Base-by-base conservation (phyloP, 2,888 invertebrate genomes). In the Aplocera efformata region DNA sequence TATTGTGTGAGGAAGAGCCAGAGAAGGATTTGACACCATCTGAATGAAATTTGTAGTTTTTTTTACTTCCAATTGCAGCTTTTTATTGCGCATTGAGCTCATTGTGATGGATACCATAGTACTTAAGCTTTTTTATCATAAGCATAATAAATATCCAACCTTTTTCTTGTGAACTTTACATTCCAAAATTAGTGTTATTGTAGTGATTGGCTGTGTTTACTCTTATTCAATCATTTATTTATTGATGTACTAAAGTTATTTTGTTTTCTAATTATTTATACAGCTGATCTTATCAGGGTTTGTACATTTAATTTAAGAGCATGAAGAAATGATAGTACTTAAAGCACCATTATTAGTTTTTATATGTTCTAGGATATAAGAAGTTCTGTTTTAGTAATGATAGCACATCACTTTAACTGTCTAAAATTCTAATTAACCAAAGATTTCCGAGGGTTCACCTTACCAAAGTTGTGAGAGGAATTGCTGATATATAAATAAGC, bases 21-120 rank as follows among this genome's bases (percentile, higher is more conserved):
- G 94, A 94, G 79, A 92, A 91, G 74, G 92, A 93, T 78, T 88
- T 93, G 58, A 92, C 93, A 53, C 92, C 92, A 45, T 93, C 93
- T 25, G 93, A 93, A 86, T 93, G 90, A 74, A 32, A 41, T 10
- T n/a, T 31, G 43, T 50, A 51, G 33, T 60, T 45, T 38, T 26
- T 56, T 45, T 34, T 57, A 53, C 39, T 57, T 56, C 42, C 33
- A 49, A 59, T 48, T 60, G 67, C 62, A 67, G 74, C 72, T 72
- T 74, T 71, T 75, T 68, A 72, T 66, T 63, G 50, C 69, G 73
- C 73, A 78, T 76, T 77, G 69, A 76, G 72, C 74, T 79, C 72
- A 82, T 79, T 85, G 81, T 82, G 82, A 82, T 84, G 73, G 67
- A 77, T 68, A 71, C 65, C 65, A 60, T 75, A 77, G 86, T 84